phyloP scores from a whole-genome alignment of 1,140 invertebrate genomes.

The Achatina immaculata region DNA sequence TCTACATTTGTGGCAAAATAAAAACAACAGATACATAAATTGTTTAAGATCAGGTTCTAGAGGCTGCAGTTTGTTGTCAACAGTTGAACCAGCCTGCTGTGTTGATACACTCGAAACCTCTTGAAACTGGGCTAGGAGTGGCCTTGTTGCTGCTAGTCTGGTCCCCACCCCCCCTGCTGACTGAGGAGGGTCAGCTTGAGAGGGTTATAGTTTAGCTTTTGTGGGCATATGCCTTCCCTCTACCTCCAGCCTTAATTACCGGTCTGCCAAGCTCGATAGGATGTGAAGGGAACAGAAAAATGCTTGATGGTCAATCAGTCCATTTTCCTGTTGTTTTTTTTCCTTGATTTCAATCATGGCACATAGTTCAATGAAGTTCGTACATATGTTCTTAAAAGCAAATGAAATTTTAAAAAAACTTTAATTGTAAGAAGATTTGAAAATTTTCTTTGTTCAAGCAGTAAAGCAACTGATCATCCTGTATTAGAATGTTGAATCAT shows the following conservation, averaged over 20 bases:
- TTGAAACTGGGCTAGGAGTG: neutral
- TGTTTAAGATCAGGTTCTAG: too few species aligned
- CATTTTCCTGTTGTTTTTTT: too few species aligned
- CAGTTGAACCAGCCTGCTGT: conserved; percentile 3
- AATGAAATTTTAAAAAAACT: neutral
- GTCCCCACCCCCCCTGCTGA: too few species aligned
- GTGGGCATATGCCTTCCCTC: conserved; percentile 29
- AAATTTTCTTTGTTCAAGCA: neutral
- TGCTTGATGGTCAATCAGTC: neutral
- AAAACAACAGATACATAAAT: neutral
- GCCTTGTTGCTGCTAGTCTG: neutral
- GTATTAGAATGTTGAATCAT: neutral
- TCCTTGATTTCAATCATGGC: too few species aligned
- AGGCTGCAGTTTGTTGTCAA: neutral
- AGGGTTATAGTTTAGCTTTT: conserved; percentile 36
- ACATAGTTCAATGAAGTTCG: too few species aligned
- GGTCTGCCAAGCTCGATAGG: conserved; percentile 37
- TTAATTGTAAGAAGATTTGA: neutral
- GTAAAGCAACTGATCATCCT: too few species aligned
- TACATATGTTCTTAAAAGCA: too few species aligned
- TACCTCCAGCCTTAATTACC: conserved; percentile 33
- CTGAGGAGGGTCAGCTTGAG: neutral
- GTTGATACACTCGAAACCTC: neutral
- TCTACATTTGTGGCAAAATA: neutral
- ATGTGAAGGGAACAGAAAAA: conserved; percentile 32